Conservation (phyloP, 2,113 vertebrate genomes). For the Spermophilus dauricus region DNA sequence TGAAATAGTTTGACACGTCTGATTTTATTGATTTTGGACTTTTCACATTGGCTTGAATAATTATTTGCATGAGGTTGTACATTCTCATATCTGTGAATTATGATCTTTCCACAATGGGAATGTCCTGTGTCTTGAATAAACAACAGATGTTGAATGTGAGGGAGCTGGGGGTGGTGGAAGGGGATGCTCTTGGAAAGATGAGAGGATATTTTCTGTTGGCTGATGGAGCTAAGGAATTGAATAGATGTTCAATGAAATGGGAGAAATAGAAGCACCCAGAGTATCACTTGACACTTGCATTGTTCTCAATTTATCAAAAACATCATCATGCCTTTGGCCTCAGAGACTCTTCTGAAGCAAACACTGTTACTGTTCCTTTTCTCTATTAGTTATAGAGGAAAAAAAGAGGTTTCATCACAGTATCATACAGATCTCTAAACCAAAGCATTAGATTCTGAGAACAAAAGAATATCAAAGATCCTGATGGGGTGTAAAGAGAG, state of each 20-base stretch:
- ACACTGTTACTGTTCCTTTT: neutral
- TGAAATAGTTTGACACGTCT: neutral
- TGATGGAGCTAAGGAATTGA: slow-evolving; percentile 34
- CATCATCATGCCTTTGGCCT: neutral
- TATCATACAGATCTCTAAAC: neutral
- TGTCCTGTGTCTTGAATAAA: slow-evolving; percentile 60
- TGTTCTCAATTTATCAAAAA: slow-evolving; percentile 57
- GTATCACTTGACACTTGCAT: slow-evolving; percentile 61
- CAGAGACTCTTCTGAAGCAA: neutral
- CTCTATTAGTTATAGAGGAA: neutral
- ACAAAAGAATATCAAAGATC: slow-evolving; percentile 56
- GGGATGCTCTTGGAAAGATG: slow-evolving; percentile 50
- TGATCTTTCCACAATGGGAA: slow-evolving; percentile 28
- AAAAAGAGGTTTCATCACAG: neutral
- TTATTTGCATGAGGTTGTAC: neutral
- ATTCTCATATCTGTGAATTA: slow-evolving; percentile 46
- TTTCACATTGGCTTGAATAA: slow-evolving; percentile 13
- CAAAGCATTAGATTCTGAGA: slow-evolving; percentile 48
- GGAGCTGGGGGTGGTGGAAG: neutral
- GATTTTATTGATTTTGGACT: slow-evolving; percentile 26
- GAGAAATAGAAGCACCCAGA: slow-evolving; percentile 57
- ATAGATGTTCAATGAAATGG: slow-evolving; percentile 70
- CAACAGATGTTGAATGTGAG: slow-evolving; percentile 66
- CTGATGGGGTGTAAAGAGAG: neutral
- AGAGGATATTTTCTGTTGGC: slow-evolving; percentile 66